These are phyloP conservation scores for Capitulum mitella DNA, from an alignment of 2,888 invertebrate genomes.

Conservation along the genomic window DNA sequence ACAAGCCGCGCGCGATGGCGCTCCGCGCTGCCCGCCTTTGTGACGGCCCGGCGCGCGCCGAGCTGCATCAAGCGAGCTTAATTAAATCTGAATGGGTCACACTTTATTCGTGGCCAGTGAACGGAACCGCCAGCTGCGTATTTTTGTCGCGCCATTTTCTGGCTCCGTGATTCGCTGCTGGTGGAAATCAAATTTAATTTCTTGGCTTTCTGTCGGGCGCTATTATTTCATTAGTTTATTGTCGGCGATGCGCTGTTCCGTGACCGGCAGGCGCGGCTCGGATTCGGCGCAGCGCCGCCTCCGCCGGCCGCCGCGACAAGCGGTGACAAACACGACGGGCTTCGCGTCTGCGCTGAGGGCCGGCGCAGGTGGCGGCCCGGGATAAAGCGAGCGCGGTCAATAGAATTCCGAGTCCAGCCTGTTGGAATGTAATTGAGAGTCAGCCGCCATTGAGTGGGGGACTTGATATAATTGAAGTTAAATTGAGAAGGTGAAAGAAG, in stretches of 20 bases:
- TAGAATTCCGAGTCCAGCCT: not conserved
- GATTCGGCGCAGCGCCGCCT: not conserved
- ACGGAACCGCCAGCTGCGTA: conserved; percentile 22
- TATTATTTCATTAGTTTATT: conserved; percentile 22
- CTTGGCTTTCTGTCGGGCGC: conserved; percentile 19
- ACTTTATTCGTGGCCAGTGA: conserved; percentile 9
- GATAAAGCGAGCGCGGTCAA: conserved; percentile 3
- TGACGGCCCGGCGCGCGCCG: not conserved
- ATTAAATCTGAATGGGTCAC: not conserved
- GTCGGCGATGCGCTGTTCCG: not conserved
- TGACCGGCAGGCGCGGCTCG: not conserved
- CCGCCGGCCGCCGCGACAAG: not conserved
- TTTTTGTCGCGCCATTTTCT: conserved; percentile 22
- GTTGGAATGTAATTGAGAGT: conserved; percentile 21
- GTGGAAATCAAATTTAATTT: conserved; percentile 21
- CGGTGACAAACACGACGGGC: not conserved
- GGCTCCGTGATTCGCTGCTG: not conserved
- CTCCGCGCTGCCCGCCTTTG: not conserved
- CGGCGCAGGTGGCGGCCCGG: conserved; percentile 6
- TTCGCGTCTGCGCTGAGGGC: not conserved
- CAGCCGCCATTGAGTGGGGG: conserved; percentile 4
- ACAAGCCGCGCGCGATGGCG: not conserved
- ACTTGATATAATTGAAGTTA: conserved; percentile 23
- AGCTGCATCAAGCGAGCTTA: conserved; percentile 13
- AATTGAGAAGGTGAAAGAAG: conserved; percentile 18